Percentiles rank a stretch among this genome's conserved stretches.
phyloP scores from a whole-genome alignment of 1,140 invertebrate genomes.

The Aradophagus sp. region DNA sequence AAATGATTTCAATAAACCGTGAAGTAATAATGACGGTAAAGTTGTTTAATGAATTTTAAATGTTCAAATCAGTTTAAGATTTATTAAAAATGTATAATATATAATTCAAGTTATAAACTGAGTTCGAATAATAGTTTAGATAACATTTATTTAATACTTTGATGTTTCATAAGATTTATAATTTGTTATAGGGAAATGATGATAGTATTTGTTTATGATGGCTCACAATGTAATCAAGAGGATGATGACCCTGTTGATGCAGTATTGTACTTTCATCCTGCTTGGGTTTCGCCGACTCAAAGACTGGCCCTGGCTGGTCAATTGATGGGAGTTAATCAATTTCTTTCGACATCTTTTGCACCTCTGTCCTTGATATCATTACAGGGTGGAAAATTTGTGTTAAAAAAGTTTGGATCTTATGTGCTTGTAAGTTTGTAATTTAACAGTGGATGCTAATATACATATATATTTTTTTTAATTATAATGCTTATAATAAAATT shows the following conservation, averaged over 20 bases:
- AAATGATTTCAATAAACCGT: no score
- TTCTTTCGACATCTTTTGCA: conserved; percentile 83
- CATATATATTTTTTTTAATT: not conserved
- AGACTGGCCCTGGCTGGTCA: conserved; percentile 86
- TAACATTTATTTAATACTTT: no score
- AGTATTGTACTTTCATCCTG: conserved; percentile 90
- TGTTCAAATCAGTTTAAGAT: no score
- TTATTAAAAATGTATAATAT: no score
- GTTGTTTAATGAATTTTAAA: no score
- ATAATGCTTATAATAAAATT: no score
- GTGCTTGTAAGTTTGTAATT: conserved; percentile 80
- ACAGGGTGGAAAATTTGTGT: conserved; percentile 88
- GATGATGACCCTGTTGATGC: conserved; percentile 90
- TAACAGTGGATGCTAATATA: not conserved
- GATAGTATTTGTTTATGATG: conserved; percentile 91
- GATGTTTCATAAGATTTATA: no score
- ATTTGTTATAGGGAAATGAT: conserved; percentile 83
- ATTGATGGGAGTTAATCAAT: conserved; percentile 87
- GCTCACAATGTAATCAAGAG: conserved; percentile 82
- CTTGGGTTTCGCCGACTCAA: conserved; percentile 88
- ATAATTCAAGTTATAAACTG: no score
- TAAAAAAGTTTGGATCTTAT: conserved; percentile 86
- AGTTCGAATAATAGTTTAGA: no score
- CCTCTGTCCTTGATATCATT: conserved; percentile 83
- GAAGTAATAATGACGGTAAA: no score